Evolutionary conservation across 2,113 vertebrate species (phyloP).

Genomic region (Todiramphus saurophagus): DNA sequence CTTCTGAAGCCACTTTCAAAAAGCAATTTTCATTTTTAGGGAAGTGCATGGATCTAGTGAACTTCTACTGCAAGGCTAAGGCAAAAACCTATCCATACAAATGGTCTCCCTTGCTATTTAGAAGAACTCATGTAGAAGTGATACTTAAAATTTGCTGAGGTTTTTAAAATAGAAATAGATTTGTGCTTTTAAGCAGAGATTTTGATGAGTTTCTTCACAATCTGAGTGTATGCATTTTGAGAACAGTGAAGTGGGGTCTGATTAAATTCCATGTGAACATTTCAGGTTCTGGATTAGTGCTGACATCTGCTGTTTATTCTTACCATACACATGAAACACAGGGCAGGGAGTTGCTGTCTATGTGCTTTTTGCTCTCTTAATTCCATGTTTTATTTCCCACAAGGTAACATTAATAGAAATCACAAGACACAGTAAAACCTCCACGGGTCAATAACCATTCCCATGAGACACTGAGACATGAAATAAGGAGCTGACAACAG

Average conservation of each 20-base stretch:
- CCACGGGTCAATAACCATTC: background rate
- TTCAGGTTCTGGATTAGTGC: constrained; percentile 48
- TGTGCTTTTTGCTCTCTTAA: background rate
- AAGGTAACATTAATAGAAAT: background rate
- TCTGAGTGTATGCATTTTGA: background rate
- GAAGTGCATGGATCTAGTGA: background rate
- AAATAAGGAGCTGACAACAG: background rate
- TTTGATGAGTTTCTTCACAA: background rate
- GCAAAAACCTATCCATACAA: background rate
- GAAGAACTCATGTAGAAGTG: background rate
- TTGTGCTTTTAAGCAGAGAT: background rate
- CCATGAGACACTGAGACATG: background rate
- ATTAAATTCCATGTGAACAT: background rate
- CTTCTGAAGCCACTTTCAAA: background rate
- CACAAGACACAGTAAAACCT: background rate
- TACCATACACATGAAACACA: background rate
- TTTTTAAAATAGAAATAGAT: background rate
- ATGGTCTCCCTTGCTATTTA: background rate
- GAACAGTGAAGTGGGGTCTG: background rate
- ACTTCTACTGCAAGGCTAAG: background rate
- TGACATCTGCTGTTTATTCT: constrained; percentile 63
- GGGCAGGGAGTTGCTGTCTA: background rate
- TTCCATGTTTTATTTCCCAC: background rate
- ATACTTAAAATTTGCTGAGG: background rate
- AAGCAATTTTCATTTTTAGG: background rate